Evolutionary conservation across 92 coral and sea anemone species (phyloP), one percentile per base, ranked within the genome.

Genomic region (Ricordea florida): DNA sequence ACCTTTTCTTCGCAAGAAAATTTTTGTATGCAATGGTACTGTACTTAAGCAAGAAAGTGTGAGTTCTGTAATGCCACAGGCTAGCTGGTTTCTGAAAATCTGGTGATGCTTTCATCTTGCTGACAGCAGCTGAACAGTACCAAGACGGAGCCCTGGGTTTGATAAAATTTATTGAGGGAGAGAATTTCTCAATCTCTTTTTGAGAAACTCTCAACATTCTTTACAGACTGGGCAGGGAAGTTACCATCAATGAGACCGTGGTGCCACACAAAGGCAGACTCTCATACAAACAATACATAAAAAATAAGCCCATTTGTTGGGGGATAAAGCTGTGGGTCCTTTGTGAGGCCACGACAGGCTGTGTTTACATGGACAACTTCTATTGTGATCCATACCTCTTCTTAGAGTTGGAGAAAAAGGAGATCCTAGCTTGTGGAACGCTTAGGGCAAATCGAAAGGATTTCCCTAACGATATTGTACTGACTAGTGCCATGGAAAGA

Each of bases 321-420:
- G 82, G 82, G 14, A 76, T 62, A 8, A 76, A 76, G 62, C 18
- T 76, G 62, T 76, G 81, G 82, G 73, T 76, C 53, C 52, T 76
- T 22, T 29, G 74, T 16, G 63, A 76, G 57, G 73, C 82, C 10
- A 76, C 73, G 3, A 48, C 75, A 18, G 83, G 74, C 24, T 77
- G 65, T 64, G 74, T 77, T 64, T 62, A 76, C 21, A 76, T 76
- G 83, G 74, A n/a, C 57, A 77, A 31, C 30, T 64, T 20, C 66
- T 77, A 56, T 47, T 64, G 26, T 66, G 66, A 33, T 59, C 66
- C 25, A 10, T n/a, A n/a, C n/a, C n/a, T n/a, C n/a, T n/a, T n/a
- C n/a, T n/a, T n/a, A n/a, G n/a, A n/a, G n/a, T n/a, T n/a, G n/a
- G n/a, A 15, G 6, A 20, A 22, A 13, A 77, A 52, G 58, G 51